Evolutionary conservation across 2,888 invertebrate genomes (phyloP), one percentile per base, ranked within the genome.

Genomic region (Hoplodrina ambigua): DNA sequence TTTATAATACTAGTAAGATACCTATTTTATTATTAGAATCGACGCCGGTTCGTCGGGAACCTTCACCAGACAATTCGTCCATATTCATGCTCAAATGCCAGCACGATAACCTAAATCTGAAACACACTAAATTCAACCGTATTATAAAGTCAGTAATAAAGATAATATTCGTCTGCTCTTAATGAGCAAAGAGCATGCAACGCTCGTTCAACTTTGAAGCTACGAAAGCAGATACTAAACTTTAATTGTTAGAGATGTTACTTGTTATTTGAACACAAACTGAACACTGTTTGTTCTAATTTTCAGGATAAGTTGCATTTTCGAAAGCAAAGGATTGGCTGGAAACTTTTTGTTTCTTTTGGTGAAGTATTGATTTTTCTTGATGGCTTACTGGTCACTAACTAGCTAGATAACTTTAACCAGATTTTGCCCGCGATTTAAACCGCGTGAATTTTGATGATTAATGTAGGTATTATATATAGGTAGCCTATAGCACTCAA

Each of bases 111-210:
- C 67, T 44, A 67, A 67, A 80, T 74, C 62, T 55, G 50, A 58
- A 52, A 44, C 44, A 61, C 57, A 72, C 64, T 64, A 79, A 78
- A 76, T 79, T 74, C 68, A 17, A 56, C 54, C 50, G 49, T 52
- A 72, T 60, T 72, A 72, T 67, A 69, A 69, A 74, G 67, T 60
- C 68, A 57, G 57, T 57, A 68, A 59, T 74, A 75, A 75, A 79
- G 75, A 75, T 80, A 79, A 75, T 75, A 74, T 82, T 82, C 60
- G 61, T 61, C 57, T 70, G 61, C 54, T 54, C 15, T 20, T 80
- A 79, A 79, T 79, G 83, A 80, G 63, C 64, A 58, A 62, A 49
- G 50, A 61, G 61, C 80, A 81, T 81, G 80, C 80, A 80, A 80
- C 55, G 67, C 67, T 49, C 55, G 71, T 62, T 60, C 55, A 70